Conservation (phyloP, 37 sponge, comb jelly and placozoan genomes). For the Mnemiopsis leidyi region DNA sequence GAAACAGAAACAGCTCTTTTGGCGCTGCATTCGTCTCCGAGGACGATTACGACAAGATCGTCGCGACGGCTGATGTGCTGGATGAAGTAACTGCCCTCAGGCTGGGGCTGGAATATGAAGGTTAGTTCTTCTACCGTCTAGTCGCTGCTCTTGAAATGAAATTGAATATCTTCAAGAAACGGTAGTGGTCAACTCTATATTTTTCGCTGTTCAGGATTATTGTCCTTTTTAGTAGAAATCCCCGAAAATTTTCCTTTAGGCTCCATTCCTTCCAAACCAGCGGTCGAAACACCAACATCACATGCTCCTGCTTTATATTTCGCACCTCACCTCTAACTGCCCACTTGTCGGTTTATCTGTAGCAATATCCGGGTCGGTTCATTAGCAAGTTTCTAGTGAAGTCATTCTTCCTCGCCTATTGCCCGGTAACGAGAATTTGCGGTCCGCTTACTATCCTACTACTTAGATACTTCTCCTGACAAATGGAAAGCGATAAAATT, state of each 20-base stretch:
- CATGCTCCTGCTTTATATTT: background rate
- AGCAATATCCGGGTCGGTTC: background rate
- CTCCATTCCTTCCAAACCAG: too few species aligned
- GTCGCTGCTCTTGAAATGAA: too few species aligned
- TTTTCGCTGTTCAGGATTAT: too few species aligned
- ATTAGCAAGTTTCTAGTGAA: background rate
- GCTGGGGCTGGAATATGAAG: slow-evolving; percentile 64
- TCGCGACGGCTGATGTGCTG: slow-evolving; percentile 56
- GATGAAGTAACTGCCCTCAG: slow-evolving; percentile 58
- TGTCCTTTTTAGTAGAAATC: too few species aligned
- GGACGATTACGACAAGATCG: slow-evolving; percentile 62
- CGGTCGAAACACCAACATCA: too few species aligned
- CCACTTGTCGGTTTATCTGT: background rate
- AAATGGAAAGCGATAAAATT: background rate
- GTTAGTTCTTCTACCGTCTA: too few species aligned
- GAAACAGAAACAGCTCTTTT: slow-evolving; percentile 61
- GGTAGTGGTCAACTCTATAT: too few species aligned
- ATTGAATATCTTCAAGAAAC: too few species aligned
- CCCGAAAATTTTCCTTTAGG: too few species aligned
- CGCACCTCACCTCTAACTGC: background rate
- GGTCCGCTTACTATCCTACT: too few species aligned
- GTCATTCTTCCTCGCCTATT: background rate
- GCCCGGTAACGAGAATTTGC: background rate
- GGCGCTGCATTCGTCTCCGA: slow-evolving; percentile 47
- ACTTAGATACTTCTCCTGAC: too few species aligned